These are phyloP conservation scores for Brachyrhaphis roseni DNA, from an alignment of 2,797 vertebrate species.

Conservation along the genomic window DNA sequence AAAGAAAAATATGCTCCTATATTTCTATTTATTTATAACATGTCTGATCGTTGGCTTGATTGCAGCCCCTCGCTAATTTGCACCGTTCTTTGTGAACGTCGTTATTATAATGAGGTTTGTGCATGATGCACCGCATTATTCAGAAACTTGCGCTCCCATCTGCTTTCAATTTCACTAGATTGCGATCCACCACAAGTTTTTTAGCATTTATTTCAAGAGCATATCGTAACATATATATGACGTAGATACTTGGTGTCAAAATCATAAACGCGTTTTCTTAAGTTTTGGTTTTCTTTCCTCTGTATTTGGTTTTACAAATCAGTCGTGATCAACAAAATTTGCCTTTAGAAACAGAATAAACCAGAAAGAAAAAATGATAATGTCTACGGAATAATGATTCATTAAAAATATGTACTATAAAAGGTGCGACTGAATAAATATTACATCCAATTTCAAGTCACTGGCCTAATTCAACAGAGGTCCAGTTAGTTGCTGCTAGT, in stretches of 20 bases:
- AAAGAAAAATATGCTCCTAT: conserved; percentile 1
- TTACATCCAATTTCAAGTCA: too few species aligned
- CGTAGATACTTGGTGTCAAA: background rate
- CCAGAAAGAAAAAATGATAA: background rate
- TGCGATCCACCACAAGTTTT: background rate
- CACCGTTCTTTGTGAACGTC: background rate
- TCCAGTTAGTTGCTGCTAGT: too few species aligned
- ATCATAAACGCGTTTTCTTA: background rate
- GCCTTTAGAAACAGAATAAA: background rate
- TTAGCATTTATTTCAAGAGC: background rate
- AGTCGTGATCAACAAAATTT: background rate
- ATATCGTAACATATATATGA: background rate
- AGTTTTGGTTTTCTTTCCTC: background rate
- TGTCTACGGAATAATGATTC: background rate
- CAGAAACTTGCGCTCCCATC: background rate
- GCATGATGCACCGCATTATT: background rate
- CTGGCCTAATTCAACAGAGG: too few species aligned
- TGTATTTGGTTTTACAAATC: background rate
- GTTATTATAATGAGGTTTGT: conserved; percentile 12
- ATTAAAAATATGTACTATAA: background rate
- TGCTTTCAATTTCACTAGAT: background rate
- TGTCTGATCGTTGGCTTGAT: conserved; percentile 13
- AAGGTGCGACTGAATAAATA: background rate
- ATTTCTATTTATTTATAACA: background rate
- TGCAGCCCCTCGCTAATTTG: conserved; percentile 13